Base-by-base conservation (phyloP, 2,797 vertebrate genomes). In the Lepilemur ruficaudatus region DNA sequence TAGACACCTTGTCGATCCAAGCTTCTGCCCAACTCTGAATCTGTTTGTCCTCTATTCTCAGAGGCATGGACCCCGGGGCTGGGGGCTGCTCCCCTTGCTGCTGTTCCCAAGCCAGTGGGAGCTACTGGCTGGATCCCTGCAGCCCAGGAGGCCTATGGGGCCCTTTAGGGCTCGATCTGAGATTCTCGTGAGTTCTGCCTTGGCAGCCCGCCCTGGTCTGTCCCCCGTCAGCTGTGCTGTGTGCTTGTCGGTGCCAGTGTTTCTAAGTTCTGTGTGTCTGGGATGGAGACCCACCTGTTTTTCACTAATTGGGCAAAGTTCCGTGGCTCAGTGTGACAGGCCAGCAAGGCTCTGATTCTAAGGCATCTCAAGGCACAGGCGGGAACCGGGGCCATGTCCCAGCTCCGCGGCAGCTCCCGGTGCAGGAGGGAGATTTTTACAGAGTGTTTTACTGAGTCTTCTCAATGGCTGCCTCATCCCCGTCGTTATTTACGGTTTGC, bases 391-490 rank as follows among this genome's bases (percentile, higher is more conserved):
- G 11, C 25, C 0, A 0, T 2, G 1, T 55, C 61, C 17, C 30
- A 18, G 32, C 25, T 20, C 38, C 0, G 0, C 0, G 1, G n/a
- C n/a, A 52, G 35, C 48, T 55, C 38, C 15, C 10, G 2, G 4
- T 38, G 6, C 32, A 12, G 46, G 50, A 72, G 67, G 63, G 22
- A 4, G 25, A n/a, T 28, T 38, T 76, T 57, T 78, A 5, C 20
- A 14, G 57, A 72, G 41, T 7, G 9, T 38, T 41, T 70, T 30
- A 5, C 70, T 52, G 22, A 0, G 17, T 46, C 32, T 84, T 84
- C n/a, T 59, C 1, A 3, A 5, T 67, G 28, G n/a, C 61, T 14
- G 22, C 78, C 67, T 94, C 82, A 28, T 88, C 55, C 28, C 17
- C 7, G 0, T 41, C 0, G 0, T 81, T 38, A n/a, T 70, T 90